Base-by-base conservation (phyloP, 1,140 invertebrate species). In the Fopius arisanus region DNA sequence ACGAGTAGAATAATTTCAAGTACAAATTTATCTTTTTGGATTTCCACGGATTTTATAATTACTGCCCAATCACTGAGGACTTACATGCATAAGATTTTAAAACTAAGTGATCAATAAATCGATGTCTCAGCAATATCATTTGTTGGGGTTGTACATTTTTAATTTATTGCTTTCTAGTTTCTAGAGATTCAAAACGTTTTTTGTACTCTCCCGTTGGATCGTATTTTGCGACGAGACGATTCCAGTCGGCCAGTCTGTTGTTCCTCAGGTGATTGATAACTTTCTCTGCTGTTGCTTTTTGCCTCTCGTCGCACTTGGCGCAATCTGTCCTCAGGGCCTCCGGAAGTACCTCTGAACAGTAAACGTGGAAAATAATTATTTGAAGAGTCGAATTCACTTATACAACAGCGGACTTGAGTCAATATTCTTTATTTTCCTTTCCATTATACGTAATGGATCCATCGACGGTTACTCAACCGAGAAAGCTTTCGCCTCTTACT, bases 1-100 rank as follows among this genome's bases (percentile, higher is more conserved):
- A 75, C 87, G 92, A 65, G 85, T 93, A 10, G 93, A 93, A 77
- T 90, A 28, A 83, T 68, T 48, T 67, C n/a, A n/a, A n/a, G 16
- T 26, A 7, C 3, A 41, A 40, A 21, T 7, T 7, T 4, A 31
- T 37, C 7, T 7, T n/a, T 48, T 48, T 16, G 23, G 10, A 48
- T 28, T 28, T 54, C 51, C 29, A 59, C 37, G n/a, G 16, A 23
- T 37, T 21, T 12, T 37, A 37, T 31, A 33, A 12, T n/a, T n/a
- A 21, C 41, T 48, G n/a, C n/a, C 6, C 14, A 51, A n/a, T 29
- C 9, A 14, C 33, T 37, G 43, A 51, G n/a, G 2, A 40, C 37
- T 14, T 5, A 16, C n/a, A 51, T 16, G 43, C 5, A 19, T 51
- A 51, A 51, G 43, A 19, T 19, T 19, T 51, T 51, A 51, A 51